These are phyloP conservation scores for Teinopalpus imperialis DNA, from an alignment of 2,888 invertebrate genomes.

Conservation along the genomic window DNA sequence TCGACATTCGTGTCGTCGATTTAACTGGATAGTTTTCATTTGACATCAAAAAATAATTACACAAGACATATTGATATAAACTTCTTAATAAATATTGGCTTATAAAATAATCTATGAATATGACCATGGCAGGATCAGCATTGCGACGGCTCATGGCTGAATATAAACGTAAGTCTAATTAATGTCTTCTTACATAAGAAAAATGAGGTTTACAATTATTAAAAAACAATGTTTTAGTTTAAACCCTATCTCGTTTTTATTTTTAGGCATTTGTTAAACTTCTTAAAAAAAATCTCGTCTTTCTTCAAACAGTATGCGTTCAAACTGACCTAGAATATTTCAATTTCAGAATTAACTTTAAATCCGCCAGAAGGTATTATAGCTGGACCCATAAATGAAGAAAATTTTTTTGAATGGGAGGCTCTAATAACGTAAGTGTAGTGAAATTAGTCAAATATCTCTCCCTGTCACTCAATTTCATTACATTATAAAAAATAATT, in stretches of 20 bases:
- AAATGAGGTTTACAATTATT: no score
- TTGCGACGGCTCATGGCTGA: conserved; percentile 92
- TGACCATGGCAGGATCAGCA: conserved; percentile 92
- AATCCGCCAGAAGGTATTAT: conserved; percentile 99
- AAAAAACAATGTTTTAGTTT: no score
- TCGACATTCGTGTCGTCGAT: not conserved
- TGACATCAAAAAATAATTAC: no score
- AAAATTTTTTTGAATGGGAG: conserved; percentile 99
- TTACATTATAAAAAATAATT: no score
- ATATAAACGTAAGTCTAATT: conserved; percentile 86
- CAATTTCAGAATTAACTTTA: conserved; percentile 89
- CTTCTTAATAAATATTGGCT: not conserved
- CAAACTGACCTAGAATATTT: no score
- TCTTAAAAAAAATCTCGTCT: no score
- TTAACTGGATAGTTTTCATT: not conserved
- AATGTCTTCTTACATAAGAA: not conserved
- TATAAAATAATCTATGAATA: no score
- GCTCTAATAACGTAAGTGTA: conserved; percentile 92
- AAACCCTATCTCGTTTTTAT: no score
- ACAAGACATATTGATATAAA: no score
- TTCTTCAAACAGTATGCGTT: no score
- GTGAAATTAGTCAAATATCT: not conserved
- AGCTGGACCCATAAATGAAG: conserved; percentile 98
- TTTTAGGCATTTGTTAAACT: no score
- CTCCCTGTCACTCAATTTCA: no score